A percentile compares a stretch with the other conserved stretches of the same genome.
Conservation (phyloP, 2,113 vertebrate genomes). For the Corvus cornix region DNA sequence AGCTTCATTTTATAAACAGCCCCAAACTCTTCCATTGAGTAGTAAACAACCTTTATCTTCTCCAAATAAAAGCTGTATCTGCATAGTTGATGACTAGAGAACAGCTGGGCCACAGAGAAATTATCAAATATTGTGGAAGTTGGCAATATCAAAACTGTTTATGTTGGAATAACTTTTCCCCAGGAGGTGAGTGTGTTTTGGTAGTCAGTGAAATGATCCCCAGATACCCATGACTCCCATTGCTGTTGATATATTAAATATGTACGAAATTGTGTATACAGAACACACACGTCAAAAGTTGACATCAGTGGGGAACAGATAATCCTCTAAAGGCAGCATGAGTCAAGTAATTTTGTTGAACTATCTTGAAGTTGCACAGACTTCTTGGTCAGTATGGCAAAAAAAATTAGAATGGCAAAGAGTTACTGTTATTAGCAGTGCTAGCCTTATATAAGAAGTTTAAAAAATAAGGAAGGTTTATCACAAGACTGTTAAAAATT, state of each 20-base stretch:
- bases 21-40: rapidly evolving
- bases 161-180: background rate
- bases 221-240: background rate
- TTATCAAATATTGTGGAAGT: constrained; percentile 12
- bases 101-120: background rate
- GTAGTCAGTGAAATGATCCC: background rate
- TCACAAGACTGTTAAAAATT: background rate
- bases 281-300: background rate
- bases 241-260: background rate
- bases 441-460: background rate
- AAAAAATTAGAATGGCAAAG: background rate
- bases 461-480: background rate
- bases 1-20: background rate
- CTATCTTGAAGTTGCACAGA: background rate
- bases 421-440: background rate
- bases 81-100: background rate
- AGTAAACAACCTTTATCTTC: background rate
- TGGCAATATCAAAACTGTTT: constrained; percentile 18
- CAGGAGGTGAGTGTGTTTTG: background rate
- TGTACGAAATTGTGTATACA: background rate
- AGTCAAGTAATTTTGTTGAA: background rate
- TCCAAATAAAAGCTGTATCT: background rate
- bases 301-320: background rate
- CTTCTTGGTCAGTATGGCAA: background rate
- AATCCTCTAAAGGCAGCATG: background rate